Base-by-base conservation (phyloP, 2,113 vertebrate genomes). In the Polypterus bichir region DNA sequence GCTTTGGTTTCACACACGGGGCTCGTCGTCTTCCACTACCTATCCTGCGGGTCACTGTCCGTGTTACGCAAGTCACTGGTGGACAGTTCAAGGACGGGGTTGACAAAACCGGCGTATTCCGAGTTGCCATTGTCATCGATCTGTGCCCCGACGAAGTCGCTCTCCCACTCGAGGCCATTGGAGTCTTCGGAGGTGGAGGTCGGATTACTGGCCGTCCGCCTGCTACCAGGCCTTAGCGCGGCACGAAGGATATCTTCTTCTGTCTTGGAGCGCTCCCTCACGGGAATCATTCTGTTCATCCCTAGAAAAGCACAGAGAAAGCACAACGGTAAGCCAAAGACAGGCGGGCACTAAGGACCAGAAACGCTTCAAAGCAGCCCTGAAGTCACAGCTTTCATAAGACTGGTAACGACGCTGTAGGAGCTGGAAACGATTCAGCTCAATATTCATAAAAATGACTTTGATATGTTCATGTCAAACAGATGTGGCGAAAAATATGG, bases 221-320 rank as follows among this genome's bases (percentile, higher is more conserved):
- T 89, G 66, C 70, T 59, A 5, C 79, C 79, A 0, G 77, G 86
- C 54, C 73, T 84, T 11, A 98, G 82, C 0, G 94, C 93, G 0
- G 96, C 96, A 1, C 83, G 84, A 9, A 98, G 84, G 61, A 99
- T 97, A 76, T 99, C 96, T 70, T 99, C 96, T 74, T 98, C 96
- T 0, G 96, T 99, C 70, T 76, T 89, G 46, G 96, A 98, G 48
- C 96, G 88, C 47, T 98, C 93, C 77, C 92, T 81, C 66, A 89
- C 65, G 0, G 92, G 91, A 49, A 91, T 83, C 61, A 87, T 84
- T 9, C 93, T 86, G 73, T 85, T 96, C 78, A 98, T 97, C 68
- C 95, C 95, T 98, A 58, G 44, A 57, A 60, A 55, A 46, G 44
- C 44, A 54, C 53, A 54, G 6, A 62, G 2, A 47, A 10, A 55